Percentiles rank a stretch among this genome's conserved stretches.
Conservation (phyloP, 2,888 invertebrate species). For the Hirtodrosophila histrioides region DNA sequence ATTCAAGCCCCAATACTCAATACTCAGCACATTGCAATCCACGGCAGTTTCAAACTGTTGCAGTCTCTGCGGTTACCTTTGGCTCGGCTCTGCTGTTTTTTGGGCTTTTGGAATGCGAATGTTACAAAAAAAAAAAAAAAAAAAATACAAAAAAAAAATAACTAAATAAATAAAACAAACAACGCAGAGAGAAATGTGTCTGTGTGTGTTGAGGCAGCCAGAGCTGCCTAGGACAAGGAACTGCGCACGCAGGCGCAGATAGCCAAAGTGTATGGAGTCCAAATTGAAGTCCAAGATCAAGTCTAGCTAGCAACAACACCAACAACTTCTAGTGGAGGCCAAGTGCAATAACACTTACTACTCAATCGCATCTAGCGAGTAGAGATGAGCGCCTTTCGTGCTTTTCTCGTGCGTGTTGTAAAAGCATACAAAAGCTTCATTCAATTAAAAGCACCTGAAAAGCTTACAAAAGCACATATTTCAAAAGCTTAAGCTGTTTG, state of each 20-base stretch:
- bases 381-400: conserved; percentile 30
- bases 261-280: conserved; percentile 42
- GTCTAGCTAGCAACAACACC: conserved; percentile 45
- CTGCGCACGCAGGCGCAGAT: conserved; percentile 49
- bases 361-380: conserved; percentile 1
- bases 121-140: conserved; percentile 24
- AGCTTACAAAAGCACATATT: background rate
- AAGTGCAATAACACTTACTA: conserved; percentile 70
- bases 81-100: conserved; percentile 31
- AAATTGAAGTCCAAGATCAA: conserved; percentile 70
- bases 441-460: background rate
- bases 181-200: conserved; percentile 4
- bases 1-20: conserved; percentile 13
- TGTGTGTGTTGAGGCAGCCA: conserved; percentile 7
- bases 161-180: too few species aligned
- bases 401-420: background rate
- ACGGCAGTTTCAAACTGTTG: too few species aligned
- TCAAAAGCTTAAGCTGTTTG: too few species aligned
- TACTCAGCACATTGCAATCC: conserved; percentile 10
- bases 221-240: conserved; percentile 43
- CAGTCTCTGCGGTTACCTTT: conserved; percentile 14
- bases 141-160: conserved; percentile 22
- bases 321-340: conserved; percentile 61
- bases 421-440: conserved; percentile 2
- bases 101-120: conserved; percentile 50